Conservation (phyloP, 2,113 vertebrate genomes). For the Barbus barbus region DNA sequence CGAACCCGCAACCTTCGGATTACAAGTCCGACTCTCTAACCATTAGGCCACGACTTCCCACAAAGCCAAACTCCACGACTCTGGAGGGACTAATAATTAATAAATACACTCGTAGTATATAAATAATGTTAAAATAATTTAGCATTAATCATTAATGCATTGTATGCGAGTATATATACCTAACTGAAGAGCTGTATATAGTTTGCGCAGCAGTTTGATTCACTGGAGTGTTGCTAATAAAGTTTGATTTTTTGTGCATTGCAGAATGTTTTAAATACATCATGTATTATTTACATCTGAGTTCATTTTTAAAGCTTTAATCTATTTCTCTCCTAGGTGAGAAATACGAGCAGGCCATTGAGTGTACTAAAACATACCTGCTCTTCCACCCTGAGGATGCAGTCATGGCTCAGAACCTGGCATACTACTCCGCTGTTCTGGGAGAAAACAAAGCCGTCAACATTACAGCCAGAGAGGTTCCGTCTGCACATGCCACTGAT, state of each 20-base stretch:
- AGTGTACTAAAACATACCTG: conserved; percentile 89
- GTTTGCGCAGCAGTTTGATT: no score
- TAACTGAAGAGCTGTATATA: no score
- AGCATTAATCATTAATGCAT: no score
- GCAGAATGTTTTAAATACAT: neutral
- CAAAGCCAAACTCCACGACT: no score
- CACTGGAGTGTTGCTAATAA: no score
- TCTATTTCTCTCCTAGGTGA: conserved; percentile 75
- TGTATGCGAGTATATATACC: no score
- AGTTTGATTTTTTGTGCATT: neutral
- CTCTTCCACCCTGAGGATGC: conserved; percentile 87
- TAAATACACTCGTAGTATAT: no score
- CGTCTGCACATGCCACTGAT: neutral
- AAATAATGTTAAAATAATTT: no score
- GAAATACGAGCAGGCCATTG: conserved; percentile 87
- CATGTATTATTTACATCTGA: neutral
- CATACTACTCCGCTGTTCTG: conserved; percentile 83
- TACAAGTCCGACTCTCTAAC: no score
- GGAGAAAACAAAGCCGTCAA: conserved; percentile 80
- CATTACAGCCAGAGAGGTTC: conserved; percentile 81
- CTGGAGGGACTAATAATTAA: no score
- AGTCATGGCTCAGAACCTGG: conserved; percentile 95
- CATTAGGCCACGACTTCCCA: no score
- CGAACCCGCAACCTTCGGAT: no score
- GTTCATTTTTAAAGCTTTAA: neutral